Evolutionary conservation across 2,113 vertebrate species (phyloP), one percentile per base, ranked within the genome.

Genomic region (Acrocephalus kingi): DNA sequence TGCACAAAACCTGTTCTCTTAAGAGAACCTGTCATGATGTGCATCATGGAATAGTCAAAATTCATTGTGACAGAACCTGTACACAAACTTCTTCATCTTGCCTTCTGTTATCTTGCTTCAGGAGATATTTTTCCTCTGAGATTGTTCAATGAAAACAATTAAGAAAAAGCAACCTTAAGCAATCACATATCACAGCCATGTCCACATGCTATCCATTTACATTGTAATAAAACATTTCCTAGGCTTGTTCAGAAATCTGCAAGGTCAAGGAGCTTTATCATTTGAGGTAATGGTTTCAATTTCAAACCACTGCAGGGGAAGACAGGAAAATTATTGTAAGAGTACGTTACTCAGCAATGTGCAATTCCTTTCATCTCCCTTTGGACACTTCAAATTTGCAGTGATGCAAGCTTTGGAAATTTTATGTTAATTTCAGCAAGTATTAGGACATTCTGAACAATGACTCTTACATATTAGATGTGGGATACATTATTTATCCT

Each of bases 231-330:
- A 93, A 85, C 77, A 31, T 71, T 93, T 88, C 94, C 77, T 84
- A n/a, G 69, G 35, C 54, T 85, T 92, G 52, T 86, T 93, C 41
- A 87, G 80, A 96, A 96, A 88, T 83, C 74, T 69, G 49, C 79
- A 92, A 82, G 85, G 76, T 88, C 84, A 88, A 82, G 82, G 73
- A 96, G 62, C 72, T 89, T 94, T 62, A 84, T 94, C 59, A 80
- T 79, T 95, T 79, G 94, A 74, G 69, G 62, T 48, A 93, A 92
- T 87, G 23, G 54, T 94, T 96, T 97, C 78, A 51, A 43, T 87
- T 95, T 92, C 80, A 94, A 88, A 92, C 24, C 87, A 68, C 61
- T 62, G 35, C 46, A 77, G 63, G 62, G 75, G 45, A 78, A 94
- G 67, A 22, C 72, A 22, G 81, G 56, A 58, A 93, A 73, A 66